Evolutionary conservation across 2,797 vertebrate species (phyloP), one percentile per base, ranked within the genome.

Genomic region (Sebastes itinus): DNA sequence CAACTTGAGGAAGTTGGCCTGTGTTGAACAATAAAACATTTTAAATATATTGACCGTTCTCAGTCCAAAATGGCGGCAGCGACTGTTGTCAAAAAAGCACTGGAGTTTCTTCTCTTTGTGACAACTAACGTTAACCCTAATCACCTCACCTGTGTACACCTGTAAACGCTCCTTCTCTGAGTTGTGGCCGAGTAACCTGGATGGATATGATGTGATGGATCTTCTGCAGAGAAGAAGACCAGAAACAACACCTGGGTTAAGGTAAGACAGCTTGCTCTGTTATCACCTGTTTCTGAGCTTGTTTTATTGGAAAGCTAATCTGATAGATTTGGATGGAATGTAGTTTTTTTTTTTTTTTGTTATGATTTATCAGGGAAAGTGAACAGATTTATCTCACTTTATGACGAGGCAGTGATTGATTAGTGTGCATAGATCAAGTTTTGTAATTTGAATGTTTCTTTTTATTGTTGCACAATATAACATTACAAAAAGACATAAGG

Each of bases 21-120:
- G 42, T 18, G 6, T 18, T 46, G 7, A 49, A 49, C 3, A 18
- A 0, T 46, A 46, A 46, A 49, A 49, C 16, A 20, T 49, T 49
- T 1, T 18, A 46, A 46, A 46, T 46, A 46, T 46, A 46, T 0
- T 18, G 0, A 46, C 0, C 42, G 0, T 46, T 46, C 16, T 46
- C 42, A 18, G 42, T 46, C 42, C 42, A 46, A 46, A 46, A 46
- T 46, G 42, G 42, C 16, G 42, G 42, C 42, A 46, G 42, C 42
- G 42, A 3, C 16, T 18, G 42, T 18, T 46, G 42, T 46, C 42
- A 18, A 46, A 18, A 46, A 46, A 46, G 38, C 42, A 46, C 42
- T 14, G 42, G 42, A 46, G 42, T 46, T 46, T 46, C 42, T 18
- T 4, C 42, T 46, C 42, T 46, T 2, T 46, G 46, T 49, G 18